Evolutionary conservation across 2,888 invertebrate species (phyloP).

Genomic region (Macrosiphum euphorbiae): DNA sequence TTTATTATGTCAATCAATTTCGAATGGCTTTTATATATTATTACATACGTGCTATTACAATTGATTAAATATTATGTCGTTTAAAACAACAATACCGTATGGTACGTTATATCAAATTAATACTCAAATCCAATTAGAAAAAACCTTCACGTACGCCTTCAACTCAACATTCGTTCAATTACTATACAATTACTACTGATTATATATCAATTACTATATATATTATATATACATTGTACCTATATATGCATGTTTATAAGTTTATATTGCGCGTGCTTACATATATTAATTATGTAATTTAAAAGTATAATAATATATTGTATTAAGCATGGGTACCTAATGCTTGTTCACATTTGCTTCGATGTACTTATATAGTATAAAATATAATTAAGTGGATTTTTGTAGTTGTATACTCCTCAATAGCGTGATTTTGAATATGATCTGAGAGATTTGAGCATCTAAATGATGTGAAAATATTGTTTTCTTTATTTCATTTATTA

Average conservation of each 20-base stretch:
- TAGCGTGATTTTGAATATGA: neutral
- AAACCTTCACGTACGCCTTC: constrained; percentile 18
- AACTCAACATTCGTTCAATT: neutral
- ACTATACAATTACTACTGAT: constrained; percentile 6
- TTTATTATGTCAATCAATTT: constrained; percentile 28
- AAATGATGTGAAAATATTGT: neutral
- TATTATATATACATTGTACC: neutral
- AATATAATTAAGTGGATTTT: neutral
- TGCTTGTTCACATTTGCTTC: neutral
- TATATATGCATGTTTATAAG: neutral
- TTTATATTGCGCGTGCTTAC: neutral
- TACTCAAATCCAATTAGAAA: constrained; percentile 22
- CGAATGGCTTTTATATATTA: neutral
- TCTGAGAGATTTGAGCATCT: neutral
- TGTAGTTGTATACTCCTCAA: neutral
- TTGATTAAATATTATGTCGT: constrained; percentile 2
- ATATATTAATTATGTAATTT: neutral
- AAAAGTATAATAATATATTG: neutral
- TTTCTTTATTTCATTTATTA: neutral
- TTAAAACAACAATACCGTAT: neutral
- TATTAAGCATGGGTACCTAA: neutral
- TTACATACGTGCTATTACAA: neutral
- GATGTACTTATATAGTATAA: neutral
- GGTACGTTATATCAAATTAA: neutral
- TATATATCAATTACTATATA: neutral